Base-by-base conservation (phyloP, 1,140 invertebrate species). In the Holotrichia oblita region DNA sequence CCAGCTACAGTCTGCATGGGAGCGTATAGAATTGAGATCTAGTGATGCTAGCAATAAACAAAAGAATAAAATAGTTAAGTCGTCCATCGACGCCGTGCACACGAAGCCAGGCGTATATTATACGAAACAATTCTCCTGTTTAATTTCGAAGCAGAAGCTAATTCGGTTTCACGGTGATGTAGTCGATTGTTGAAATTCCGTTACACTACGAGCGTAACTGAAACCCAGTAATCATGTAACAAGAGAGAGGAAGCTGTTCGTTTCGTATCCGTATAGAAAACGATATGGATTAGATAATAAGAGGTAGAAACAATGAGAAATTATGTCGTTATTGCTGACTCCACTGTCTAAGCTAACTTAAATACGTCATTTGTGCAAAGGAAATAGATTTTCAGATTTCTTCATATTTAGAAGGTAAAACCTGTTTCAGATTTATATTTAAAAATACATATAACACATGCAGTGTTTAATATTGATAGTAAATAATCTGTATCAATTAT, bases 121-220 rank as follows among this genome's bases (percentile, higher is more conserved):
- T 20, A 69, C 22, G 61, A 69, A 69, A 69, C 61, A 69, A 69
- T 69, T 69, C 61, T 22, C 61, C 27, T 27, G 61, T 69, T 69
- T 69, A 69, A 69, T 69, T 69, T 69, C 61, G 61, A 69, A 69
- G 3, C 17, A 17, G 48, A n/a, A 69, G 61, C 61, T 69, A 69
- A 69, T 69, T 69, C 61, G 22, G 61, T 69, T 69, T 69, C 61
- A 27, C 61, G 61, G 61, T 27, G 61, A 24, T 20, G 61, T 10
- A 24, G 61, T 34, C 27, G 61, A 34, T 69, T 69, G 61, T 69
- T 69, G 61, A n/a, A 24, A 69, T 69, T 69, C 20, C 61, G 61
- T 69, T 69, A 69, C 61, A 22, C 61, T 69, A 69, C 22, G 22
- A 69, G 61, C 22, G 22, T 20, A 69, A 69, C 10, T 22, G 61